Base-by-base conservation (phyloP, 2,888 invertebrate species). In the Capitulum mitella region DNA sequence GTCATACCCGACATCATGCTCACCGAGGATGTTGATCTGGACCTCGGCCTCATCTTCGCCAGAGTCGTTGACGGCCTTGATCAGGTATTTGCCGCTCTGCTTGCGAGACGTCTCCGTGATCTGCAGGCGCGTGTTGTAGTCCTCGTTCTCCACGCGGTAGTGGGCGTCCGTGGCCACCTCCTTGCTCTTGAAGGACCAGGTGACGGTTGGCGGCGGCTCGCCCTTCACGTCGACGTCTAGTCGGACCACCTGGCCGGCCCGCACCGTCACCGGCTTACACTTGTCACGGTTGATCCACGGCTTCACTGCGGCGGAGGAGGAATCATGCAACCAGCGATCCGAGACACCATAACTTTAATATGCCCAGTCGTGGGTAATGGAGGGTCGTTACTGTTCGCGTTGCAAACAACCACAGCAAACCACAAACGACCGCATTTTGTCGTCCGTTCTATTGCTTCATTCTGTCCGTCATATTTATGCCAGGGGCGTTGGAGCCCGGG, bases 251-350 rank as follows among this genome's bases (percentile, higher is more conserved):
- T 95, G 93, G 3, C 98, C 98, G 81, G 92, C 91, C 83, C 96
- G 93, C 84, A 98, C 89, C 80, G 91, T 90, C 83, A 93, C 92
- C 86, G 93, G 95, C 83, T 93, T 92, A 16, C 98, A 88, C 84
- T 96, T 93, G 85, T 95, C 96, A 81, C 97, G 92, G 87, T 98
- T 96, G 87, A 99, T 98, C 83, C 92, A 91, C 32, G 99, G 99
- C 82, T 97, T 96, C 88, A 98, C 94, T 94, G 87, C n/a, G 29
- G 58, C 58, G 8, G 58, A 12, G 58, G 29, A n/a, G 29, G 1
- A 51, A 29, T n/a, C n/a, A n/a, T n/a, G n/a, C n/a, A n/a, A n/a
- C n/a, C n/a, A n/a, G n/a, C n/a, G n/a, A n/a, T n/a, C n/a, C n/a
- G n/a, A n/a, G n/a, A n/a, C n/a, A n/a, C n/a, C n/a, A n/a, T n/a